Evolutionary conservation across 2,888 invertebrate species (phyloP).

Genomic region (Pocota personata): DNA sequence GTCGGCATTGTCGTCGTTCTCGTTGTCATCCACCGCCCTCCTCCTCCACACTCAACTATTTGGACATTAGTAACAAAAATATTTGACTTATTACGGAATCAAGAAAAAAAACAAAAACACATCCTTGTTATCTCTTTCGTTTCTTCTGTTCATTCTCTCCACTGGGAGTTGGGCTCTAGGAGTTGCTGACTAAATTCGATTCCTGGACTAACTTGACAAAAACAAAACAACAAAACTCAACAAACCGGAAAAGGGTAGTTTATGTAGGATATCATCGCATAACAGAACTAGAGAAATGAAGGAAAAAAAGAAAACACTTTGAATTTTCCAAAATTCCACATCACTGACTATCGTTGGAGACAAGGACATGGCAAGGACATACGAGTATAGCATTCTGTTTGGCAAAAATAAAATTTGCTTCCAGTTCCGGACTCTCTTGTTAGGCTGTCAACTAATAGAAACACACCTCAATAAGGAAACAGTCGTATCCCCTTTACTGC

Average conservation of each 20-base stretch:
- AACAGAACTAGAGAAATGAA: background rate
- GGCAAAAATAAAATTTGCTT: constrained; percentile 23
- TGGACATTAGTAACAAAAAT: constrained; percentile 60
- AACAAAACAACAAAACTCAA: constrained; percentile 53
- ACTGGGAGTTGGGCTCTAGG: background rate
- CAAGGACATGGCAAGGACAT: constrained; percentile 26
- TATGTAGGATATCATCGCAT: constrained; percentile 49
- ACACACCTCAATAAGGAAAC: constrained; percentile 49
- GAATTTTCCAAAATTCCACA: constrained; percentile 58
- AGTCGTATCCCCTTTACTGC: constrained; percentile 9
- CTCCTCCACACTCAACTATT: constrained; percentile 26
- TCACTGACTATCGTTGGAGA: constrained; percentile 21
- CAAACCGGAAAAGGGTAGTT: constrained; percentile 68
- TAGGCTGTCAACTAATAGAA: constrained; percentile 54
- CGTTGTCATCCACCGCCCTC: background rate
- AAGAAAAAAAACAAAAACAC: background rate
- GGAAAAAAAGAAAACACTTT: constrained; percentile 25
- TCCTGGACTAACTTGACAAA: constrained; percentile 33
- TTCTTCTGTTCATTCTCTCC: background rate
- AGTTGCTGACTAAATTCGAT: constrained; percentile 22
- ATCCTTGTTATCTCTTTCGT: constrained; percentile 29
- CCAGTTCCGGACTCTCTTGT: constrained; percentile 40
- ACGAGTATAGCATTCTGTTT: background rate
- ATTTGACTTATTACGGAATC: constrained; percentile 54
- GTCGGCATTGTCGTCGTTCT: constrained; percentile 22